phyloP scores from a whole-genome alignment of 2,888 invertebrate species.

The Napeogenes sylphis region DNA sequence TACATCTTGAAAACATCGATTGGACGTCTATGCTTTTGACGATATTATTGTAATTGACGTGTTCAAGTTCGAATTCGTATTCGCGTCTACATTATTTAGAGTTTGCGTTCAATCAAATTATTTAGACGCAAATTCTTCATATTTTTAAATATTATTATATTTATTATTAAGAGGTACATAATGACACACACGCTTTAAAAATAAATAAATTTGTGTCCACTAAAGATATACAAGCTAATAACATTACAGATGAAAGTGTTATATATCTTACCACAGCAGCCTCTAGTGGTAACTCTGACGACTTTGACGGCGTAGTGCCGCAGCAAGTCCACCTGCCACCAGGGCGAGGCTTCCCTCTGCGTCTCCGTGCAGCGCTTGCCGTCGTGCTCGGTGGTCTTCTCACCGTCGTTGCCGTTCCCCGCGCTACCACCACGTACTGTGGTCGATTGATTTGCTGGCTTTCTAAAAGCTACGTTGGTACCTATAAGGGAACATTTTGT shows the following conservation, averaged over 20 bases:
- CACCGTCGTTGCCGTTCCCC: constrained; percentile 92
- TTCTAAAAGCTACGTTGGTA: constrained; percentile 89
- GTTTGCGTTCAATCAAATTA: no score
- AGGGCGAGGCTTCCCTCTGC: constrained; percentile 91
- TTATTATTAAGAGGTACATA: no score
- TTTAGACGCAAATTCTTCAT: no score
- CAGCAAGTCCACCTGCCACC: constrained; percentile 94
- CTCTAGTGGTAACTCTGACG: constrained; percentile 90
- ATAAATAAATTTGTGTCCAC: no score
- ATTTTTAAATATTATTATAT: no score
- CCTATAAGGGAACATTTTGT: constrained; percentile 65
- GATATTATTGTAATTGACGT: no score
- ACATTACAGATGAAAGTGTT: not conserved
- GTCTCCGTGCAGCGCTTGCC: constrained; percentile 94
- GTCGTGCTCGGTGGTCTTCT: constrained; percentile 89
- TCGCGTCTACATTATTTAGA: no score
- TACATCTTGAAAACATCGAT: no score
- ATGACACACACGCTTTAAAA: no score
- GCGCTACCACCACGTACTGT: constrained; percentile 90
- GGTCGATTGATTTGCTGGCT: constrained; percentile 94
- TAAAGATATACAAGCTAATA: no score
- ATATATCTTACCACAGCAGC: constrained; percentile 81
- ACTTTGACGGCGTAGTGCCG: constrained; percentile 90
- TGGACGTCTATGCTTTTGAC: no score
- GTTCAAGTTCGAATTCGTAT: no score